Evolutionary conservation across 1,140 invertebrate genomes (phyloP).

Genomic region (Melitaea cinxia): DNA sequence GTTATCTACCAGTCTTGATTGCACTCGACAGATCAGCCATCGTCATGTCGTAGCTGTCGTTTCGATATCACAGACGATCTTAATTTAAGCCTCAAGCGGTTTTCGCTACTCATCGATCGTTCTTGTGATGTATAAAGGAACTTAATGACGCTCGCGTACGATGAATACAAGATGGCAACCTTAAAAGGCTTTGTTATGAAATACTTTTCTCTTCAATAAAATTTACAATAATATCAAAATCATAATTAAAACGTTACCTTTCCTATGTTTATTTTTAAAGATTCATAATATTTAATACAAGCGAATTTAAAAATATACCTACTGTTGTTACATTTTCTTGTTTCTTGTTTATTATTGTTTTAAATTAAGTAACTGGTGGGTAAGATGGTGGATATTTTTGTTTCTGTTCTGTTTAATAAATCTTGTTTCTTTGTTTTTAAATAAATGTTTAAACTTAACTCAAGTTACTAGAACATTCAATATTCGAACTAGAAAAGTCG

Average conservation of each 20-base stretch:
- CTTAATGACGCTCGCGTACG: slow-evolving; percentile 18
- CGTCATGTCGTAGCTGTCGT: slow-evolving; percentile 6
- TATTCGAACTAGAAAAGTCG: no score
- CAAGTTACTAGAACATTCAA: no score
- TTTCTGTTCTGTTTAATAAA: no score
- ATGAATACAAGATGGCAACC: slow-evolving; percentile 22
- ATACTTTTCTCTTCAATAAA: slow-evolving; percentile 20
- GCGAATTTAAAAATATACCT: neutral
- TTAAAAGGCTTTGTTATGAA: slow-evolving; percentile 23
- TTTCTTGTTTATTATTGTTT: no score
- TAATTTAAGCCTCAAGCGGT: slow-evolving; percentile 23
- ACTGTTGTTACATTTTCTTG: no score
- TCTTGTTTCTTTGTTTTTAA: no score
- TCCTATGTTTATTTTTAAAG: slow-evolving; percentile 2
- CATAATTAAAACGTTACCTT: slow-evolving; percentile 16
- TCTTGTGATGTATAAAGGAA: slow-evolving; percentile 21
- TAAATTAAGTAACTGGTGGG: no score
- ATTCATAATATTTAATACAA: neutral
- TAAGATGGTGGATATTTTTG: no score
- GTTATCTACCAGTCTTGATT: slow-evolving; percentile 2
- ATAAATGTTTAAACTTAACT: no score
- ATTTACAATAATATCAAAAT: slow-evolving; percentile 18
- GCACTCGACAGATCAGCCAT: neutral
- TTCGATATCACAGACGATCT: slow-evolving; percentile 11
- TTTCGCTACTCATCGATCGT: slow-evolving; percentile 26